phyloP scores from a whole-genome alignment of 2,113 vertebrate genomes.

The Halcyon malimbica region DNA sequence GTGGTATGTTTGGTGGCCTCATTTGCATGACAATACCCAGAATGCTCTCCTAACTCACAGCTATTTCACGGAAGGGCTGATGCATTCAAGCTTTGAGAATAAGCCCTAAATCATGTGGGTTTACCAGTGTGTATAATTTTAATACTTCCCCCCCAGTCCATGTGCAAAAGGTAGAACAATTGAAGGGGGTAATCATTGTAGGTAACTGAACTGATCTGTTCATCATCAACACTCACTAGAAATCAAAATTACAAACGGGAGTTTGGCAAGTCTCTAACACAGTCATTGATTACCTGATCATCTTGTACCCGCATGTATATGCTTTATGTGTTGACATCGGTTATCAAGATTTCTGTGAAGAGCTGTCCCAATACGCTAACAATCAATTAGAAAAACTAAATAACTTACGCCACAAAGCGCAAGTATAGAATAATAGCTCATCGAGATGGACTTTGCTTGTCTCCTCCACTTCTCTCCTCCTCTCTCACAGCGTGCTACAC shows the following conservation, averaged over 20 bases:
- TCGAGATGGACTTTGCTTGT: background rate
- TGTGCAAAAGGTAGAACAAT: background rate
- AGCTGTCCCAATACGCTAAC: conserved; percentile 78
- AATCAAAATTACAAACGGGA: background rate
- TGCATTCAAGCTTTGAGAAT: conserved; percentile 41
- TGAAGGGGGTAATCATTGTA: background rate
- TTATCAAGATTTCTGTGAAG: conserved; percentile 67
- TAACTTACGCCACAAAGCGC: conserved; percentile 37
- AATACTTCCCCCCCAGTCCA: background rate
- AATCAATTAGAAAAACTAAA: conserved; percentile 82
- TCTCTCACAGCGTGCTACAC: conserved; percentile 26
- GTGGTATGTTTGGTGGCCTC: conserved; percentile 48
- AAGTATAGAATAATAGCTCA: background rate
- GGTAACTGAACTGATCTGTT: background rate
- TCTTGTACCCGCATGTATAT: conserved; percentile 33
- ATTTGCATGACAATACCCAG: conserved; percentile 71
- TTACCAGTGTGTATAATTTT: background rate
- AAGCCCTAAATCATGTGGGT: conserved; percentile 16
- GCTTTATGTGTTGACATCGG: conserved; percentile 62
- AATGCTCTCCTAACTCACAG: conserved; percentile 60
- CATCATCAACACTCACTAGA: background rate
- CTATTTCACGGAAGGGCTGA: conserved; percentile 55
- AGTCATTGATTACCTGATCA: conserved; percentile 76
- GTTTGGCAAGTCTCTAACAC: conserved; percentile 9
- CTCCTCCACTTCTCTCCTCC: background rate